These are phyloP conservation scores for Leontocebus nigricollis DNA, from an alignment of 2,797 vertebrate genomes.

Conservation along the genomic window DNA sequence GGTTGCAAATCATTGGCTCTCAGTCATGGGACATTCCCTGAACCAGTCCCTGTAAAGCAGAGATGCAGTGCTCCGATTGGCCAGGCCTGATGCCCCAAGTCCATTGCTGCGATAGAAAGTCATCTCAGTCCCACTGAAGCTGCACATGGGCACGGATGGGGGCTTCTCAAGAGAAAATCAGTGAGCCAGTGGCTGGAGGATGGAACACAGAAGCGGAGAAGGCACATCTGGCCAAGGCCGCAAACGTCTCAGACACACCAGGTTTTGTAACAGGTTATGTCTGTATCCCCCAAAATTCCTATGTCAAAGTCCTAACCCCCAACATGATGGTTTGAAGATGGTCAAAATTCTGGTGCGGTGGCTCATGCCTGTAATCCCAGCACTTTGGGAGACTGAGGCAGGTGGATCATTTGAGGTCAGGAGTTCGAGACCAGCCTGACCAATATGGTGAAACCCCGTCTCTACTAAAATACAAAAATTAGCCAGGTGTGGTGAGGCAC, in stretches of 20 bases:
- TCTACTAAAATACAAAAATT: neutral
- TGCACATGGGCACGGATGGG: fast-evolving
- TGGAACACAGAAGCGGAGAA: neutral
- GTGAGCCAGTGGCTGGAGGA: neutral
- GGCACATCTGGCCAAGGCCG: too few species aligned
- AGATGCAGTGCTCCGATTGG: neutral
- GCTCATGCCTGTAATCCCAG: neutral
- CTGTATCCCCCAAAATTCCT: neutral
- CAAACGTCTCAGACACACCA: neutral
- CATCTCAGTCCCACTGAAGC: neutral
- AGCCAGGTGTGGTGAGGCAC: neutral
- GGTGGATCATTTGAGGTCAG: neutral
- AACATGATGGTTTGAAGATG: neutral
- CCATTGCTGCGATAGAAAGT: neutral
- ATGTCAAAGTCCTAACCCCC: neutral
- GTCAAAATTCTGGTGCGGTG: neutral
- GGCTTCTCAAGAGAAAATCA: neutral
- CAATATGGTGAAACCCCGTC: neutral
- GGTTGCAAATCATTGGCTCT: neutral
- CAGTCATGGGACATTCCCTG: neutral
- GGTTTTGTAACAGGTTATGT: neutral
- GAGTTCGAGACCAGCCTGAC: neutral
- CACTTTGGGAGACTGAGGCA: neutral
- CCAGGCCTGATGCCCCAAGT: neutral
- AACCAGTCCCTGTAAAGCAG: neutral